Conservation (phyloP, 2,113 vertebrate species). For the Pangasianodon gigas region DNA sequence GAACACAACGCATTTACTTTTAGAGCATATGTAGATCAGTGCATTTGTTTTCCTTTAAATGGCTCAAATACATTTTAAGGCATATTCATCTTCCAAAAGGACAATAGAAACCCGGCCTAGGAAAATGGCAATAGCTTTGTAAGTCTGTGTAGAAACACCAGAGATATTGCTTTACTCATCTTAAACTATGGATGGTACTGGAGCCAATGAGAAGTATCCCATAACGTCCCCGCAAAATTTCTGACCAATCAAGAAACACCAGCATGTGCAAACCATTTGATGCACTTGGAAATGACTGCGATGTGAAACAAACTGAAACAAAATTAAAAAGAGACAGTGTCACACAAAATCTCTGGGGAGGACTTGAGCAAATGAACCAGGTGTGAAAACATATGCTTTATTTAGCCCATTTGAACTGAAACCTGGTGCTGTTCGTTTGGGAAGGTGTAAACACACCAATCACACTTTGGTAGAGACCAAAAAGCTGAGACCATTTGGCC, state of each 20-base stretch:
- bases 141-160: neutral
- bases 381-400: neutral
- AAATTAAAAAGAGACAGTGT: neutral
- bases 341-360: neutral
- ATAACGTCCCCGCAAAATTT: neutral
- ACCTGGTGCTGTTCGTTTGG: neutral
- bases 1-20: neutral
- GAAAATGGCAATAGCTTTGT: neutral
- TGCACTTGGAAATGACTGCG: neutral
- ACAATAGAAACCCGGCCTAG: neutral
- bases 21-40: neutral
- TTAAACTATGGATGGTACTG: neutral
- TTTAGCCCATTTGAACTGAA: neutral
- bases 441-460: slow-evolving; percentile 12
- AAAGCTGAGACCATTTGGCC: neutral
- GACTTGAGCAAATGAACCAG: neutral
- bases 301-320: neutral
- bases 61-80: neutral
- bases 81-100: no score
- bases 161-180: neutral
- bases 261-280: neutral
- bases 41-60: neutral
- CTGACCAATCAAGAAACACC: neutral
- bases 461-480: neutral
- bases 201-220: neutral